Evolutionary conservation across 2,797 vertebrate species (phyloP), one percentile per base, ranked within the genome.

Genomic region (Numenius phaeopus): DNA sequence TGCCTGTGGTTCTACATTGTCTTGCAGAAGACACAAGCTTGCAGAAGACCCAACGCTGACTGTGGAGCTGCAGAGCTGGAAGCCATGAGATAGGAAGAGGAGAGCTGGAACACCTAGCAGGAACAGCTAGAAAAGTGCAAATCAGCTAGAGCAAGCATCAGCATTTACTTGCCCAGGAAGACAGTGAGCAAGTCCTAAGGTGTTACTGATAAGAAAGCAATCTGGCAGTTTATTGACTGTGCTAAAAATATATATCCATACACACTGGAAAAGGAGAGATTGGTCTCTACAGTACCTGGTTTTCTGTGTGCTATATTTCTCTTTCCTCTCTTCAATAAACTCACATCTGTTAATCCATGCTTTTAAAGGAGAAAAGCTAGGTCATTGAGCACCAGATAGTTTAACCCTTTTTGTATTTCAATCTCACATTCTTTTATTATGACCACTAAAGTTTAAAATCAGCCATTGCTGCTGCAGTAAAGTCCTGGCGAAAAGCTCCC

Each of bases 11-110:
- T 75, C n/a, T 75, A 21, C 6, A 5, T 0, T 1, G 8, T 40
- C 79, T 58, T 81, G 34, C 29, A 90, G 71, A 90, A 81, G 7
- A 29, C 16, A 50, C 24, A 61, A 47, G 18, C 32, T 78, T n/a
- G n/a, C n/a, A n/a, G n/a, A n/a, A n/a, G 47, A 71, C 4, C 8
- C n/a, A 57, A 3, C 0, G 1, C 18, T 37, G 34, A 37, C 70
- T 44, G 37, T 23, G 29, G 42, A 80, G 47, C 39, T 82, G 49
- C 50, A 71, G 17, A 73, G 5, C 19, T 30, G 42, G 37, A 67
- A 79, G 23, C 15, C 13, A 44, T 55, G 24, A 66, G 18, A 92
- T 22, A 49, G 13, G 16, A 14, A 65, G 5, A 73, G 42, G 39
- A 62, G 19, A 78, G 9, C 39, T 70, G 40, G 13, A 83, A 26